Percentiles rank a stretch among this genome's conserved stretches.
phyloP scores from a whole-genome alignment of 2,113 vertebrate species.

The Odocoileus hemionus region DNA sequence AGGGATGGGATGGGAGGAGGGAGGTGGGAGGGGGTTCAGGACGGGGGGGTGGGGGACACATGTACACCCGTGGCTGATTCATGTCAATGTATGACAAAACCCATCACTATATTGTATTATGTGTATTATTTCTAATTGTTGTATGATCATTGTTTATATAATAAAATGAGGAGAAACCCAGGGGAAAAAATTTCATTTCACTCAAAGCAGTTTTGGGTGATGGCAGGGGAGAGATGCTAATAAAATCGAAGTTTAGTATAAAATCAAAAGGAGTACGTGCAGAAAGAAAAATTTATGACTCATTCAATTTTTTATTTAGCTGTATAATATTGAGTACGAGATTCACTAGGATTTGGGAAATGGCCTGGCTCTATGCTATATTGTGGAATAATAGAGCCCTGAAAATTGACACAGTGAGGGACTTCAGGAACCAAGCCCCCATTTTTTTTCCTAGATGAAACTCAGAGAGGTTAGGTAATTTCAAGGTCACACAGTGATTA shows the following conservation, averaged over 20 bases:
- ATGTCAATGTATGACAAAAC: neutral
- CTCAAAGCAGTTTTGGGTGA: neutral
- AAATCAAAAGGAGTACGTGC: neutral
- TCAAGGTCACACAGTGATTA: neutral
- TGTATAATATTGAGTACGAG: neutral
- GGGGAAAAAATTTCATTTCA: neutral
- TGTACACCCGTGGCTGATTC: neutral
- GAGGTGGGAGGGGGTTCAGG: neutral
- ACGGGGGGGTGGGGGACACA: rapidly evolving
- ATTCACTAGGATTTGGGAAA: neutral
- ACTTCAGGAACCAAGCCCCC: neutral
- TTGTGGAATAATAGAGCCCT: conserved; percentile 4
- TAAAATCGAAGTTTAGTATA: neutral
- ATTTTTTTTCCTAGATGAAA: neutral
- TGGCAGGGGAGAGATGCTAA: neutral
- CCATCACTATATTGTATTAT: neutral
- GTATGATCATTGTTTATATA: neutral
- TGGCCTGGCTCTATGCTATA: neutral
- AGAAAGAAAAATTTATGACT: neutral
- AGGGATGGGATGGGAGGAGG: neutral
- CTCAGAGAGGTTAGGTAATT: neutral
- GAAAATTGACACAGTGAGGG: neutral
- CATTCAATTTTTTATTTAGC: neutral
- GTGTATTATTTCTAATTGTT: neutral
- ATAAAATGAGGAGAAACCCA: neutral